Evolutionary conservation across 2,797 vertebrate species (phyloP).

Genomic region (Sebastes iracundus): DNA sequence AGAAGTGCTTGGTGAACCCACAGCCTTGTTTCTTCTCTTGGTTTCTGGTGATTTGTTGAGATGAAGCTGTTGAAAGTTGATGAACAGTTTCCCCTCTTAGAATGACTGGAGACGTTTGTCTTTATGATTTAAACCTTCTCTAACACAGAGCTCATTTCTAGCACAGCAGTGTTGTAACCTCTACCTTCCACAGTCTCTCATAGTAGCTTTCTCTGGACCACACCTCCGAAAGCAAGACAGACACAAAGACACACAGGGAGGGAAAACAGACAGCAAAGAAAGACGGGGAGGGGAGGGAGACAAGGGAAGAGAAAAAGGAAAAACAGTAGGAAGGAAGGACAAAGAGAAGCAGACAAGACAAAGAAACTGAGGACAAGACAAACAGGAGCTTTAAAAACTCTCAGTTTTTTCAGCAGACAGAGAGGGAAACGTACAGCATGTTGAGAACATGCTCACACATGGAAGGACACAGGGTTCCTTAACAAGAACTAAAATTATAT

Average conservation of each 20-base stretch:
- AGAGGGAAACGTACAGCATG: constrained; percentile 29
- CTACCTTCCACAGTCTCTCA: constrained; percentile 84
- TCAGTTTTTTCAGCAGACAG: constrained; percentile 33
- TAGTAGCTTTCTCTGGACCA: constrained; percentile 81
- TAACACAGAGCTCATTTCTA: constrained; percentile 41
- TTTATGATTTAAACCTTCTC: constrained; percentile 22
- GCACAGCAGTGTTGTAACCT: constrained; percentile 49
- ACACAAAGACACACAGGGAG: constrained; percentile 51
- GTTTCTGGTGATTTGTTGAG: constrained; percentile 42
- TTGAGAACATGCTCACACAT: constrained; percentile 28
- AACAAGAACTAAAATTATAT: constrained; percentile 5
- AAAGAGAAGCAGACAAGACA: constrained; percentile 68
- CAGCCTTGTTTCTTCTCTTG: constrained; percentile 37
- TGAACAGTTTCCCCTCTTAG: constrained; percentile 26
- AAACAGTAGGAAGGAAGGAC: constrained; percentile 7
- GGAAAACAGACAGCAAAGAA: constrained; percentile 48
- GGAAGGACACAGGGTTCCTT: background rate
- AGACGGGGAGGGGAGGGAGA: constrained; percentile 20
- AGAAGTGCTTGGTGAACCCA: constrained; percentile 70
- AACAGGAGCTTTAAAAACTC: constrained; percentile 42
- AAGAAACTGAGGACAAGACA: constrained; percentile 58
- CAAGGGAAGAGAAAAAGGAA: constrained; percentile 12
- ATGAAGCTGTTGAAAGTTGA: constrained; percentile 45
- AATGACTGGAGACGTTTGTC: constrained; percentile 7
- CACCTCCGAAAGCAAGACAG: constrained; percentile 78